Conservation (phyloP, 1,140 invertebrate species). For the Pectinophora gossypiella region DNA sequence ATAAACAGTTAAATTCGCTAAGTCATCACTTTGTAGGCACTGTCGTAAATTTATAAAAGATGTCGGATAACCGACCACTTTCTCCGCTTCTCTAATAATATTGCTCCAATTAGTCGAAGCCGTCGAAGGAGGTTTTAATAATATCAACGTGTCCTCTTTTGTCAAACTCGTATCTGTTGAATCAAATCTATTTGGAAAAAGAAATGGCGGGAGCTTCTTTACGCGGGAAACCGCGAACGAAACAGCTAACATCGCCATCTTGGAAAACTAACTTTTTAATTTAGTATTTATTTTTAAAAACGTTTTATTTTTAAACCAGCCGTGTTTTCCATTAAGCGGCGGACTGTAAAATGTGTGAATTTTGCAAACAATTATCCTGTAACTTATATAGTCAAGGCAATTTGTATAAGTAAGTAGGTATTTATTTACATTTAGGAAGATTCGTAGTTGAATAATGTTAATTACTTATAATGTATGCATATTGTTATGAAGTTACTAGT, state of each 20-base stretch:
- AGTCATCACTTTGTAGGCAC: conserved; percentile 95
- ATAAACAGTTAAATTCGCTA: conserved; percentile 94
- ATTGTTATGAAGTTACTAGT: too few relatives aligned
- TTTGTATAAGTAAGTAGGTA: too few relatives aligned
- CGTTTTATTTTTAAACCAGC: not conserved
- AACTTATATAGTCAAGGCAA: too few relatives aligned
- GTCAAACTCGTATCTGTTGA: conserved; percentile 57
- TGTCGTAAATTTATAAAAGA: conserved; percentile 92
- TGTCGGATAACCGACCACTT: conserved; percentile 97
- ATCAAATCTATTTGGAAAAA: conserved; percentile 54
- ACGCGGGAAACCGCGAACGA: conserved; percentile 45
- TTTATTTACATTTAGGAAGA: too few relatives aligned
- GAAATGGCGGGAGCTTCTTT: conserved; percentile 36
- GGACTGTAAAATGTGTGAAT: conserved; percentile 4
- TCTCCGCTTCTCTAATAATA: conserved; percentile 94
- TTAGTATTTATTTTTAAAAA: not conserved
- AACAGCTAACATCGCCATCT: conserved; percentile 32
- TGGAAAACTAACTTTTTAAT: conserved; percentile 19
- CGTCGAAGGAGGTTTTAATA: conserved; percentile 69
- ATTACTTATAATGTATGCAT: too few relatives aligned
- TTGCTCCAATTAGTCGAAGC: conserved; percentile 96
- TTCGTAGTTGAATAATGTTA: too few relatives aligned
- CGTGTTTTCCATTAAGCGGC: not conserved
- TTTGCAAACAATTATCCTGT: too few relatives aligned
- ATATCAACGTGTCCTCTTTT: conserved; percentile 60